Conservation (phyloP, 2,113 vertebrate species). For the Probosciger aterrimus region DNA sequence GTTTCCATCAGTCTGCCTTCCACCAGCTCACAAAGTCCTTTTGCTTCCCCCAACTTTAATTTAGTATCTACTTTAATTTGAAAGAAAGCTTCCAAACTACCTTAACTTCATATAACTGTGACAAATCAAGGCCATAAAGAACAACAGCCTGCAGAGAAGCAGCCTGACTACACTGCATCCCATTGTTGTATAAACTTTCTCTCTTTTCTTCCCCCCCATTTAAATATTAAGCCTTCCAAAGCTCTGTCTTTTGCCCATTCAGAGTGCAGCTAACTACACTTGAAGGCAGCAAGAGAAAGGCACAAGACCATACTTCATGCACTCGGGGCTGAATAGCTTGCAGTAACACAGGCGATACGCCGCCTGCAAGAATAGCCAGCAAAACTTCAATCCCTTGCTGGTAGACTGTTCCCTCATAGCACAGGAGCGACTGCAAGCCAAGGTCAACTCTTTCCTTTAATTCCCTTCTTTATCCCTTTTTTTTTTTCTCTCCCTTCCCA, state of each 20-base stretch:
- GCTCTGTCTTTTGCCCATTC: neutral
- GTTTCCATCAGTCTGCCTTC: neutral
- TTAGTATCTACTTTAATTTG: neutral
- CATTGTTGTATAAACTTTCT: neutral
- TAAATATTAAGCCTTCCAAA: neutral
- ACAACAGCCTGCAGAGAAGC: neutral
- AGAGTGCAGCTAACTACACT: neutral
- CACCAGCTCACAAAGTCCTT: neutral
- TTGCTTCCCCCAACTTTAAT: neutral
- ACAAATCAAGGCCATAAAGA: neutral
- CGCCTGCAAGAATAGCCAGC: neutral
- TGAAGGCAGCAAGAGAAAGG: neutral
- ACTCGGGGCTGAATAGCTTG: neutral
- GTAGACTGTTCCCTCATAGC: neutral
- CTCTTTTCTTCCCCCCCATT: neutral
- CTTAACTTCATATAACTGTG: neutral
- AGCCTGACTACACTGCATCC: neutral
- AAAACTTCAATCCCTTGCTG: neutral
- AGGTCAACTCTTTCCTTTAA: slow-evolving; percentile 76
- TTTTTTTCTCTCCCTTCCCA: slow-evolving; percentile 30
- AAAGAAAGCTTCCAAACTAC: neutral
- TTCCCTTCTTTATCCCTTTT: neutral
- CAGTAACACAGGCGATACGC: neutral
- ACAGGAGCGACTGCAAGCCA: slow-evolving; percentile 62
- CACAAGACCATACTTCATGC: rapidly evolving